Conservation (phyloP, 2,888 invertebrate genomes). For the Torymus texanus region DNA sequence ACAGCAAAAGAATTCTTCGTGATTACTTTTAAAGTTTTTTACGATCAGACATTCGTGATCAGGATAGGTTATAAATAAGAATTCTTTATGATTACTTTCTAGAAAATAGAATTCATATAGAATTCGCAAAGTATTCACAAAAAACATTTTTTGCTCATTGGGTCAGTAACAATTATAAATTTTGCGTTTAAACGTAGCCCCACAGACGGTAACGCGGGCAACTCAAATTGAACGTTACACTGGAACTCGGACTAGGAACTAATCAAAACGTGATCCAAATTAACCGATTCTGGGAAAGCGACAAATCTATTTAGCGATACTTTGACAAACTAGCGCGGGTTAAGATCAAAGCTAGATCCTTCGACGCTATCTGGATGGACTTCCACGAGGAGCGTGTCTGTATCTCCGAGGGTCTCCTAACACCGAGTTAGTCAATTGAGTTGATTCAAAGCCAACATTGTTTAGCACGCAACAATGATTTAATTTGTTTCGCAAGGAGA, state of each 20-base stretch:
- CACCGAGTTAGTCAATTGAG: background rate
- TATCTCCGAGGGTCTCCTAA: background rate
- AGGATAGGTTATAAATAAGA: too few species aligned
- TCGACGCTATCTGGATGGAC: background rate
- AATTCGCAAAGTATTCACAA: too few species aligned
- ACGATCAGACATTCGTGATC: too few species aligned
- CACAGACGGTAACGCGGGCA: too few species aligned
- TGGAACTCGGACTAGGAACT: background rate
- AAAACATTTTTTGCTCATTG: too few species aligned
- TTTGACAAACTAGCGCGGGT: background rate
- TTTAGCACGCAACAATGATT: background rate
- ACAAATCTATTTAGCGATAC: constrained; percentile 2
- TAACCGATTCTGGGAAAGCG: background rate
- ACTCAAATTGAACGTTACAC: background rate
- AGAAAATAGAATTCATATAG: too few species aligned
- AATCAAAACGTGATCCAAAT: background rate
- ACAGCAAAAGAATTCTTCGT: too few species aligned
- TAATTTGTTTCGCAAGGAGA: too few species aligned
- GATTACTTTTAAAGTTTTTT: too few species aligned
- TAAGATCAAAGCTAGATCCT: background rate
- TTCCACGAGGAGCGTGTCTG: background rate
- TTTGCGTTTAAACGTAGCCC: too few species aligned
- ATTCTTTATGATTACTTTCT: too few species aligned
- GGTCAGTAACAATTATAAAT: too few species aligned
- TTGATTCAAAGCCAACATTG: constrained; percentile 1